These are phyloP conservation scores for Bubo blakistoni DNA, from an alignment of 2,113 vertebrate species.

Conservation along the genomic window DNA sequence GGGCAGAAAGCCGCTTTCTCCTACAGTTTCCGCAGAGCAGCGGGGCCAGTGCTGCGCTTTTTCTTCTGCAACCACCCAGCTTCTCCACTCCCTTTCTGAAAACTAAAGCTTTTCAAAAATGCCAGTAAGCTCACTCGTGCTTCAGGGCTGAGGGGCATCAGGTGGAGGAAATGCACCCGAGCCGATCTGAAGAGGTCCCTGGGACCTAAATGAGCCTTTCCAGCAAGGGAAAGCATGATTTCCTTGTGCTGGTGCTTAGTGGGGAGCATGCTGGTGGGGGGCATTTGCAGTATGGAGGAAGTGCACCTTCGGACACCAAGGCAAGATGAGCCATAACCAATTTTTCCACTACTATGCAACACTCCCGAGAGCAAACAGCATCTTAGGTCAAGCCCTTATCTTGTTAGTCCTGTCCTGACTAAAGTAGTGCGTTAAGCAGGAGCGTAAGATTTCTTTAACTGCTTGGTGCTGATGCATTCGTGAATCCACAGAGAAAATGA, in stretches of 20 bases:
- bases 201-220: background rate
- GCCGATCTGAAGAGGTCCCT: background rate
- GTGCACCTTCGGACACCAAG: background rate
- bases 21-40: background rate
- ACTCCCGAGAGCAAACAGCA: background rate
- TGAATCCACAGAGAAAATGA: background rate
- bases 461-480: accelerated
- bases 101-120: background rate
- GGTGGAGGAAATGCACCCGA: background rate
- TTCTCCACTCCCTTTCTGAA: background rate
- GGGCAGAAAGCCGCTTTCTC: background rate
- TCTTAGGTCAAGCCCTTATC: background rate
- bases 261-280: background rate
- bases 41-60: accelerated
- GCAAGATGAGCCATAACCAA: background rate
- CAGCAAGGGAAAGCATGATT: accelerated
- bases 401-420: background rate
- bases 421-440: accelerated
- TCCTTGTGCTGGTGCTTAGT: accelerated
- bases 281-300: background rate
- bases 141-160: accelerated
- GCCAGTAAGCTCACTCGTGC: accelerated
- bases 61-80: accelerated
- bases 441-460: background rate
- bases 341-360: background rate